A percentile compares a stretch with the other conserved stretches of the same genome.
These are phyloP conservation scores for Brachionus koreanus DNA, from an alignment of 1,140 invertebrate genomes.

Conservation along the genomic window DNA sequence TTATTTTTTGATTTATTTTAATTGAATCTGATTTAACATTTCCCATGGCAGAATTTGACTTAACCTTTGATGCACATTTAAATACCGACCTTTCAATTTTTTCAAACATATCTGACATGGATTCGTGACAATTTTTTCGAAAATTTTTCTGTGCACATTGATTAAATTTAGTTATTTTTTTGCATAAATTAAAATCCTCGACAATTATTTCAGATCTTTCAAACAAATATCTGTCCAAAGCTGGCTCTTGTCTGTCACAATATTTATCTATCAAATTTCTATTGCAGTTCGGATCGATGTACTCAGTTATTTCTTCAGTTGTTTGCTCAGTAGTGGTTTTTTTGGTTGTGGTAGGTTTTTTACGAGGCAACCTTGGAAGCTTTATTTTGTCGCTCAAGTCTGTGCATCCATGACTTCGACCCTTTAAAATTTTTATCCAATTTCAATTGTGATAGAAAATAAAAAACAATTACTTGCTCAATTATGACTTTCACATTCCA, in stretches of 20 bases:
- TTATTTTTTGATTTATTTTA: neutral
- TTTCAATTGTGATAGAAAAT: neutral
- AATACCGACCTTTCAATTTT: neutral
- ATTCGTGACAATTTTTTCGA: neutral
- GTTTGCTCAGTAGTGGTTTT: neutral
- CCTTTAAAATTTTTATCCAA: neutral
- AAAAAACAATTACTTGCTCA: neutral
- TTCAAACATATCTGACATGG: neutral
- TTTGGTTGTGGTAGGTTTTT: slow-evolving; percentile 21
- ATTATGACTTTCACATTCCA: slow-evolving; percentile 27
- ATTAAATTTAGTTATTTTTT: slow-evolving; percentile 14
- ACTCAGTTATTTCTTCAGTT: neutral
- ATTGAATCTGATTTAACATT: neutral
- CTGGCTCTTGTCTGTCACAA: neutral
- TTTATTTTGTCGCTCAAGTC: slow-evolving; percentile 30
- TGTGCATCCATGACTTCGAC: slow-evolving; percentile 4
- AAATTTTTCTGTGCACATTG: neutral
- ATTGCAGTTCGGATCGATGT: slow-evolving; percentile 27
- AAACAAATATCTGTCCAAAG: neutral
- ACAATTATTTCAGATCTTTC: neutral
- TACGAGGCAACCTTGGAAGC: slow-evolving; percentile 35
- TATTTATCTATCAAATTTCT: slow-evolving; percentile 29
- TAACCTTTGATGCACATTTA: neutral
- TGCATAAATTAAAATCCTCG: slow-evolving; percentile 18
- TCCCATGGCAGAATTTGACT: neutral